Percentiles rank a stretch among this genome's conserved stretches.
phyloP scores from a whole-genome alignment of 1,140 invertebrate genomes.

The Drosophila kepulauana region DNA sequence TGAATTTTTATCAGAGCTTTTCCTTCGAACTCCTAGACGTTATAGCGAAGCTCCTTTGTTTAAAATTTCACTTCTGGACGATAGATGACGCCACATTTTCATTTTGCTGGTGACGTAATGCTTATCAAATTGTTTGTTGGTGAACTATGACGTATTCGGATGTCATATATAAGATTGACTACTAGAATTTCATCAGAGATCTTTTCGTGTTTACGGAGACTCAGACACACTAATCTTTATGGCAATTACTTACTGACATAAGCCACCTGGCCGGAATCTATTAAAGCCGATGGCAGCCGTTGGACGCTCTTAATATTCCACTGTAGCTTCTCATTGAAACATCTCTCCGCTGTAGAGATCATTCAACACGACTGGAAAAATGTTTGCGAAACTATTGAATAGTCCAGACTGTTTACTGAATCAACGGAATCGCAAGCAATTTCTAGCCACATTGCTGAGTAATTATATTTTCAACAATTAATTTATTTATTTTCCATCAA shows the following conservation, averaged over 20 bases:
- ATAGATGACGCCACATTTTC: background rate
- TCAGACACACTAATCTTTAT: conserved; percentile 33
- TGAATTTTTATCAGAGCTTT: no score
- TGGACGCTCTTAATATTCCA: conserved; percentile 11
- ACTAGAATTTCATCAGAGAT: conserved; percentile 22
- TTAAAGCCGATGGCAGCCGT: conserved; percentile 22
- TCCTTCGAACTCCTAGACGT: no score
- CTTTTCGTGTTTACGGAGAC: background rate
- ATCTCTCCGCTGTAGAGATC: background rate
- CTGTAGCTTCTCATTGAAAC: background rate
- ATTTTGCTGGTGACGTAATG: background rate
- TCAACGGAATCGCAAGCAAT: conserved; percentile 65
- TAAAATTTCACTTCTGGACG: no score
- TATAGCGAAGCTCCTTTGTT: no score
- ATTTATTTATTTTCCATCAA: background rate
- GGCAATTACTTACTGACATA: background rate
- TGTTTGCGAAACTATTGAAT: conserved; percentile 47
- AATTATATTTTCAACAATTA: background rate
- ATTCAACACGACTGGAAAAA: conserved; percentile 33
- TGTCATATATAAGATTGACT: background rate
- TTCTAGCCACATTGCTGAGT: conserved; percentile 67
- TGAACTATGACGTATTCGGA: background rate
- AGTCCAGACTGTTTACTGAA: conserved; percentile 61
- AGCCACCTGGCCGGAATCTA: background rate
- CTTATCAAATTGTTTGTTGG: background rate